phyloP scores from a whole-genome alignment of 2,797 vertebrate species.

The Pseudomugil tenellus region DNA sequence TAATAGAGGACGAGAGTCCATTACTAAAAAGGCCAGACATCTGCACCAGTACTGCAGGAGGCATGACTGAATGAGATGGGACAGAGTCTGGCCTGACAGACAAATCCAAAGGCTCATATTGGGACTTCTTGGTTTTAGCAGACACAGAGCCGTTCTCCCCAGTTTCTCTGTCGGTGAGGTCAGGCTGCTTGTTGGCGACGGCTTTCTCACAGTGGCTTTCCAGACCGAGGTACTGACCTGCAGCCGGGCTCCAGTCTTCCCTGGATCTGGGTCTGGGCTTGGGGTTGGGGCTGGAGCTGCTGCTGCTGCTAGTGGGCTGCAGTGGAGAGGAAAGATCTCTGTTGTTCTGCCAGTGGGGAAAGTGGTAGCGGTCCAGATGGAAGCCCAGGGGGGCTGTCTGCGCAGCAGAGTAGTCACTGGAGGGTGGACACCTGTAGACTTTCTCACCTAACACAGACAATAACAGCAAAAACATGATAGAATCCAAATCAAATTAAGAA shows the following conservation, averaged over 20 bases:
- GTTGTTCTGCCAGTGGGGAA: slow-evolving; percentile 86
- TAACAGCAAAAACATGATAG: slow-evolving; percentile 48
- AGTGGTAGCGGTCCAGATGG: slow-evolving; percentile 90
- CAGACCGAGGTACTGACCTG: slow-evolving; percentile 84
- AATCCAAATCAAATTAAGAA: slow-evolving; percentile 57
- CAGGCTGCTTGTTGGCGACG: slow-evolving; percentile 61
- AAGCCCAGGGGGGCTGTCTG: slow-evolving; percentile 90
- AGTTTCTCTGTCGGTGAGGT: slow-evolving; percentile 75
- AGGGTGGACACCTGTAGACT: slow-evolving; percentile 91
- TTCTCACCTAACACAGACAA: slow-evolving; percentile 88
- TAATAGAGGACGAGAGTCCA: slow-evolving; percentile 61
- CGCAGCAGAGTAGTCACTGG: slow-evolving; percentile 88
- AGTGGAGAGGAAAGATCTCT: slow-evolving; percentile 82
- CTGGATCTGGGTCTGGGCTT: slow-evolving; percentile 77
- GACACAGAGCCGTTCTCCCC: slow-evolving; percentile 58
- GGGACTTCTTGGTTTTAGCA: slow-evolving; percentile 86
- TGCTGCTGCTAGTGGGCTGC: slow-evolving; percentile 75
- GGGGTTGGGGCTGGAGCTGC: slow-evolving; percentile 61
- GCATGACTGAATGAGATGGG: slow-evolving; percentile 60
- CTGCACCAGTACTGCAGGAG: slow-evolving; percentile 68
- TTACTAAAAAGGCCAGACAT: slow-evolving; percentile 81
- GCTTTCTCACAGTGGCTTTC: slow-evolving; percentile 80
- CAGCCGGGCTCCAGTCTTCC: slow-evolving; percentile 80
- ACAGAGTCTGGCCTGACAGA: slow-evolving; percentile 87
- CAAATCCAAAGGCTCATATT: slow-evolving; percentile 93